Conservation (phyloP, 2,113 vertebrate species). For the Entosphenus tridentatus region DNA sequence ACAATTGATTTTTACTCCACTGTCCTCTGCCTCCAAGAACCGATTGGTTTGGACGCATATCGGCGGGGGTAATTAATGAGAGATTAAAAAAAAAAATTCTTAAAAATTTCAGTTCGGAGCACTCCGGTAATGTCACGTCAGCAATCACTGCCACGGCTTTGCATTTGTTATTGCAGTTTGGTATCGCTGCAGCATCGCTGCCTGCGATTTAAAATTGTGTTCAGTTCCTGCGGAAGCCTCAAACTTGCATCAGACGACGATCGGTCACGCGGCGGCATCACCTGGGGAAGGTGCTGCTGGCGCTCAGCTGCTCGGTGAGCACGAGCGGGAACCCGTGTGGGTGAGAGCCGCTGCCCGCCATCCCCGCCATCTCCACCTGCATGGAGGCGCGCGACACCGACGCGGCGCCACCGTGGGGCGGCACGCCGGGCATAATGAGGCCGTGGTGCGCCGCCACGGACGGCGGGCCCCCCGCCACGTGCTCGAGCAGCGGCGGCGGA, state of each 20-base stretch:
- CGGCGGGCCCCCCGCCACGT: background rate
- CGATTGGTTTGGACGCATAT: too few relatives aligned
- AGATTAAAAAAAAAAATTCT: background rate
- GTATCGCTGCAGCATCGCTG: background rate
- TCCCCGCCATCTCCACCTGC: background rate
- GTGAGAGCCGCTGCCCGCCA: background rate
- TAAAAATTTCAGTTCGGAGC: background rate
- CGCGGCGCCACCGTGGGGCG: background rate
- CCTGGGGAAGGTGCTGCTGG: conserved; percentile 4
- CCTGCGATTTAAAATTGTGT: background rate
- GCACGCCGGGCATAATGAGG: background rate
- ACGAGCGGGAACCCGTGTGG: background rate
- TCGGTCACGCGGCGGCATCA: background rate
- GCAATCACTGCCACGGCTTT: background rate
- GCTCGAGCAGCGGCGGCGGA: conserved; percentile 1
- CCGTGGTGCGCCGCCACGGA: background rate
- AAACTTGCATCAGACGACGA: background rate
- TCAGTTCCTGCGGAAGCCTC: background rate
- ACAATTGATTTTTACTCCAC: too few relatives aligned
- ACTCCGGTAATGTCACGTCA: background rate
- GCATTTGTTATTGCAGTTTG: background rate
- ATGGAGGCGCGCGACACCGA: background rate
- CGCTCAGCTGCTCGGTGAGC: background rate
- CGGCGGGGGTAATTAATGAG: too few relatives aligned
- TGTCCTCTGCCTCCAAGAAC: too few relatives aligned